Base-by-base conservation (phyloP, 2,113 vertebrate species). In the Maccullochella peelii region DNA sequence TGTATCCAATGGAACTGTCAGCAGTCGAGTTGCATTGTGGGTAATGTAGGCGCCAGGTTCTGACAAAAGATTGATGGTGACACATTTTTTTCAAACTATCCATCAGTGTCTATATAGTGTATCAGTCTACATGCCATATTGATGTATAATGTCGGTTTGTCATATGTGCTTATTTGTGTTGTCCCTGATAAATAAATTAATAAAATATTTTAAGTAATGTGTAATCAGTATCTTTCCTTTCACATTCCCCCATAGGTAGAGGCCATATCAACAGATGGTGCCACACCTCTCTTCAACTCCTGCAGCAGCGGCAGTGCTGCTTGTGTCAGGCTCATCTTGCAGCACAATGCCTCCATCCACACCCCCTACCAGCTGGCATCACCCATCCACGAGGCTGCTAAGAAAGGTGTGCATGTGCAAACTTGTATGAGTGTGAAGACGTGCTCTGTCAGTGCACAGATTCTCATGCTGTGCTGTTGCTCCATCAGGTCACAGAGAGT, bases 271-370 rank as follows among this genome's bases (percentile, higher is more conserved):
- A 86, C 96, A 0, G 96, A 97, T 25, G 97, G 97, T 11, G 89
- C 95, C 81, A 98, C 97, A 0, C 97, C 97, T 6, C 96, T 99
- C 40, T 97, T 96, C 84, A 97, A 96, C 0, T 96, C 97, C 9
- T 99, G 97, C 91, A 95, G 95, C 76, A 96, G 96, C 0, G 97
- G 98, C 54, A 98, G 96, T 0, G 92, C 93, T 0, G 96, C 96
- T 0, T 98, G 97, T 72, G 96, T 98, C 76, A 92, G 76, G 20
- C 86, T 98, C 85, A 84, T 99, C 58, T 86, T 99, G 8, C 95
- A 97, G 82, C 95, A 95, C 0, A 89, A 95, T 5, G 95, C 96
- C 67, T 93, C 91, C 76, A 80, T 92, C 0, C 94, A 95, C 86
- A 89, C 86, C 0, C 88, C 94, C 61, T 83, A 52, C 70, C 93